These are phyloP conservation scores for Cephus runcator DNA, from an alignment of 2,888 invertebrate genomes.

Conservation along the genomic window DNA sequence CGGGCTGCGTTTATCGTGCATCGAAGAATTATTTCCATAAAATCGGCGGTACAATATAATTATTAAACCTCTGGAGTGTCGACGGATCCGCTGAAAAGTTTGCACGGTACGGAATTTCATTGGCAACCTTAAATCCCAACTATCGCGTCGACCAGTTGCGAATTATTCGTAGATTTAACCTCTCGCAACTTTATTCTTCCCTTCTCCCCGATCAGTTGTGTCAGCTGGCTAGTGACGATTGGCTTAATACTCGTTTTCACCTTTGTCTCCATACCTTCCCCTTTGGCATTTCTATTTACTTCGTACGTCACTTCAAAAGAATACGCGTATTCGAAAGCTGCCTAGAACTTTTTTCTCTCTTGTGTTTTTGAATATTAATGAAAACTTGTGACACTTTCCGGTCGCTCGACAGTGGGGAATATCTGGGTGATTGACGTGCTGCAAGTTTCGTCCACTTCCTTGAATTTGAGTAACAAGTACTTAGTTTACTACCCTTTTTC, in stretches of 20 bases:
- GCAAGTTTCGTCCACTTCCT: neutral
- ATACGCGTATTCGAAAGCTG: neutral
- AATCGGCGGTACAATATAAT: neutral
- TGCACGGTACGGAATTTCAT: neutral
- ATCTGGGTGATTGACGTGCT: neutral
- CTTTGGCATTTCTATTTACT: neutral
- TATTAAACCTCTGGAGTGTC: neutral
- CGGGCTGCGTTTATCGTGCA: conserved; percentile 6
- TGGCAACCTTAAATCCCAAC: neutral
- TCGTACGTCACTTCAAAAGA: neutral
- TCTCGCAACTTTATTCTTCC: neutral
- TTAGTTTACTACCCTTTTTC: neutral
- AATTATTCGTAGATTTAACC: neutral
- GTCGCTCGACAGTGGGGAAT: neutral
- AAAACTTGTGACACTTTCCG: neutral
- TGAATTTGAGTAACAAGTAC: neutral
- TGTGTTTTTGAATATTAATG: neutral
- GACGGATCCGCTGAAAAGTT: neutral
- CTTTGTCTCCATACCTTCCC: neutral
- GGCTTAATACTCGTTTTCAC: neutral
- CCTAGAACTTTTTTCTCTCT: neutral
- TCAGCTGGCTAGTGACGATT: neutral
- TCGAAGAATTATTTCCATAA: neutral
- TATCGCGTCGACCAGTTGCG: neutral
- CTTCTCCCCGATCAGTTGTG: neutral